Evolutionary conservation across 2,113 vertebrate genomes (phyloP).

Genomic region (Amia ocellicauda): DNA sequence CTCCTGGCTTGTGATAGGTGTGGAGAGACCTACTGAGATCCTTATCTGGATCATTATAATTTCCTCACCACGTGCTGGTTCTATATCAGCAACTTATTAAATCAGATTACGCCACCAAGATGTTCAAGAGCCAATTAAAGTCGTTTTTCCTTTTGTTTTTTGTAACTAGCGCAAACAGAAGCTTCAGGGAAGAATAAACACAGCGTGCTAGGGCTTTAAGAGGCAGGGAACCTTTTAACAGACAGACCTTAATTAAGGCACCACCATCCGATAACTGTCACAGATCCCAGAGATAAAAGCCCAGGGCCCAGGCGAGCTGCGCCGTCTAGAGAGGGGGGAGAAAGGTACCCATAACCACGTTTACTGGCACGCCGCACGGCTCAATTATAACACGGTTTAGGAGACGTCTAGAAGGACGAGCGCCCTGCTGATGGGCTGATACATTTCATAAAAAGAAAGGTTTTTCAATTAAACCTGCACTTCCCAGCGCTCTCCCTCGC

Average conservation of each 20-base stretch:
- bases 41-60: too few relatives aligned
- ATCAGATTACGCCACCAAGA: background rate
- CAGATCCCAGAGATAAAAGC: slow-evolving; percentile 17
- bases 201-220: background rate
- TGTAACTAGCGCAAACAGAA: background rate
- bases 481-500: background rate
- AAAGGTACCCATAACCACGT: too few relatives aligned
- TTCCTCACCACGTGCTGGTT: too few relatives aligned
- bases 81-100: too few relatives aligned
- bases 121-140: background rate
- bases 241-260: slow-evolving; percentile 21
- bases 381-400: background rate
- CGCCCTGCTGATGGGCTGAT: background rate
- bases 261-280: slow-evolving; percentile 15
- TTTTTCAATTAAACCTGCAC: background rate
- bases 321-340: too few relatives aligned
- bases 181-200: background rate
- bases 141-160: too few relatives aligned
- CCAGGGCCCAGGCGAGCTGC: background rate
- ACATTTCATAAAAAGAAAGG: background rate
- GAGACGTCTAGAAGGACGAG: background rate
- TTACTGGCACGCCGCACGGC: background rate
- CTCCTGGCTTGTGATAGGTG: too few relatives aligned
- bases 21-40: too few relatives aligned
- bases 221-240: background rate